Evolutionary conservation across 2,888 invertebrate genomes (phyloP).

Genomic region (Reticulitermes lucifugus): DNA sequence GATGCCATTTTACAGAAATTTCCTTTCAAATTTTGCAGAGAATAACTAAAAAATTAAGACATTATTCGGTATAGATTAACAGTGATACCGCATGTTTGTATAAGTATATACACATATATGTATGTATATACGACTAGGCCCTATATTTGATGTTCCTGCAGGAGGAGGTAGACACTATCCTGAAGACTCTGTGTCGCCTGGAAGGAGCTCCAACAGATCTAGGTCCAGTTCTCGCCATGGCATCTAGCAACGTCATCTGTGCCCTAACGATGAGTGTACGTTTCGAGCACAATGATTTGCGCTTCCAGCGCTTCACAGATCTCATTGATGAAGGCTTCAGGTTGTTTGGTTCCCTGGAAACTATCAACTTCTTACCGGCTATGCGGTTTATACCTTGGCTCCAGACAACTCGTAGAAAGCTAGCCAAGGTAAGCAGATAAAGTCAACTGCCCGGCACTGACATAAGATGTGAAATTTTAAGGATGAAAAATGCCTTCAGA

Average conservation of each 20-base stretch:
- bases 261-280: conserved; percentile 90
- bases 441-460: neutral
- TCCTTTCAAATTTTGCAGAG: no score
- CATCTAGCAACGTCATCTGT: conserved; percentile 92
- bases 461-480: no score
- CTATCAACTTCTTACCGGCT: conserved; percentile 86
- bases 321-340: conserved; percentile 94
- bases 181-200: conserved; percentile 72
- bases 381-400: conserved; percentile 73
- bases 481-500: no score
- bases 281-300: conserved; percentile 80
- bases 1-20: no score
- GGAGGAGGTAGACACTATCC: conserved; percentile 82
- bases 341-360: conserved; percentile 84
- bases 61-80: no score
- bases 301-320: conserved; percentile 83
- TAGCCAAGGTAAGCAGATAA: conserved; percentile 62
- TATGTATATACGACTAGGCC: no score
- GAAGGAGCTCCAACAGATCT: conserved; percentile 79
- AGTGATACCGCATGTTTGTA: no score
- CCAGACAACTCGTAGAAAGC: conserved; percentile 67
- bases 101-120: no score
- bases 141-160: conserved; percentile 58
- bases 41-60: no score
- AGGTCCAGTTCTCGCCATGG: conserved; percentile 80